Percentiles rank a stretch among this genome's conserved stretches.
These are phyloP conservation scores for Urocitellus parryii DNA, from an alignment of 2,113 vertebrate genomes.

Conservation along the genomic window DNA sequence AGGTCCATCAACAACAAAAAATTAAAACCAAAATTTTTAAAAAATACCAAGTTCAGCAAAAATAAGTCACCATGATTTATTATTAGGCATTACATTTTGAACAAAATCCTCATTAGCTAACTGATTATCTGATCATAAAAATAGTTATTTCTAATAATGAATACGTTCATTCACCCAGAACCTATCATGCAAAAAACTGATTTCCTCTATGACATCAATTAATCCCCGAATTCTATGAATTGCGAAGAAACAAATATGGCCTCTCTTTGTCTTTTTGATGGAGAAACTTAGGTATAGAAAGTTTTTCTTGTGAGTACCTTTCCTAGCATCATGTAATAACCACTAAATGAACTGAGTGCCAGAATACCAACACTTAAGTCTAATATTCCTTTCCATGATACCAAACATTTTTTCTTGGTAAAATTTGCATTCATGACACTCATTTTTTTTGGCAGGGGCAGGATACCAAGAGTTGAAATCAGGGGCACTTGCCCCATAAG, in stretches of 20 bases:
- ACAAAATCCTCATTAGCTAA: neutral
- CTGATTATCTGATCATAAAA: neutral
- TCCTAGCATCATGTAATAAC: neutral
- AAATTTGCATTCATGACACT: neutral
- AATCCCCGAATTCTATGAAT: neutral
- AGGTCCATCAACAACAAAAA: too few relatives aligned
- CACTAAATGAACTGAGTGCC: neutral
- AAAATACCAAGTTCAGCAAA: neutral
- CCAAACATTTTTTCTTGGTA: neutral
- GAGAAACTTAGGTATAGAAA: neutral
- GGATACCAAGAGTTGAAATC: too few relatives aligned
- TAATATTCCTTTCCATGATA: neutral
- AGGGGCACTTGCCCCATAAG: too few relatives aligned
- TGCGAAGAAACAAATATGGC: neutral
- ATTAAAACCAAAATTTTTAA: too few relatives aligned
- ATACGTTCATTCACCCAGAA: neutral
- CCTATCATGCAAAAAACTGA: neutral
- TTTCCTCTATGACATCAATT: neutral
- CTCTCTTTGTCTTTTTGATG: neutral
- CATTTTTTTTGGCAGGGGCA: too few relatives aligned
- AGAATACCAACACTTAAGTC: neutral
- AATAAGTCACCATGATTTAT: neutral
- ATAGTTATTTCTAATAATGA: conserved; percentile 18
- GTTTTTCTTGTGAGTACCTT: neutral
- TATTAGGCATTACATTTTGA: neutral